Conservation (phyloP, 1,140 invertebrate genomes). For the Batillaria attramentaria region DNA sequence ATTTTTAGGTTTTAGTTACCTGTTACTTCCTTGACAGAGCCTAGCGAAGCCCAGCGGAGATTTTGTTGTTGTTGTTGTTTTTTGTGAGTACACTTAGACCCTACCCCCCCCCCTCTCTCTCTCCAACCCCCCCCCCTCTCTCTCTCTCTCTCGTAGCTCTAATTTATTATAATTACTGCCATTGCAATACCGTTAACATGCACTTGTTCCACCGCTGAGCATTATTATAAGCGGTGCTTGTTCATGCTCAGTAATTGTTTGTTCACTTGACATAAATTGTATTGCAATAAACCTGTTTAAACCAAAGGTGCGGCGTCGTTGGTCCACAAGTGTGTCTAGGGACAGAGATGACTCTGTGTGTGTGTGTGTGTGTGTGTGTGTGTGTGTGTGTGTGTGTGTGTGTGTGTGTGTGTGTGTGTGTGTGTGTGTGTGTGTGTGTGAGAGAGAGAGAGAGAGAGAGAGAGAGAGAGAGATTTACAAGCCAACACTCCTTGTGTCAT, state of each 20-base stretch:
- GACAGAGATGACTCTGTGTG: not conserved
- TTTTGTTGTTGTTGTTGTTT: too few relatives aligned
- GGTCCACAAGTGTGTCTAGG: not conserved
- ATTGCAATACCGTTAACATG: not conserved
- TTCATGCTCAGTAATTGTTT: not conserved
- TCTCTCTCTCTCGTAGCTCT: too few relatives aligned
- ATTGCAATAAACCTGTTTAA: not conserved
- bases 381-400: too few relatives aligned
- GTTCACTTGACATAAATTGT: not conserved
- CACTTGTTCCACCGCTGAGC: not conserved
- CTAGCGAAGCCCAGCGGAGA: too few relatives aligned
- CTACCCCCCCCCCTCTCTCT: too few relatives aligned
- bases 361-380: constrained; percentile 5
- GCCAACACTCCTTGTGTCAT: not conserved
- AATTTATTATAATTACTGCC: not conserved
- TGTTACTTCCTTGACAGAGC: too few relatives aligned
- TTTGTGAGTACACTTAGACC: too few relatives aligned
- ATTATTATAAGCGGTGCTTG: not conserved
- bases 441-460: not conserved
- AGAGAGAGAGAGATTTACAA: not conserved
- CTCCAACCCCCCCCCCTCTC: too few relatives aligned
- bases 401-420: too few relatives aligned
- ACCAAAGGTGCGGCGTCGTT: not conserved
- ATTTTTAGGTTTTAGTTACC: too few relatives aligned
- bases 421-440: not conserved